These are phyloP conservation scores for Montipora sp. DNA, from an alignment of 64 coral and sea anemone species.

Conservation along the genomic window DNA sequence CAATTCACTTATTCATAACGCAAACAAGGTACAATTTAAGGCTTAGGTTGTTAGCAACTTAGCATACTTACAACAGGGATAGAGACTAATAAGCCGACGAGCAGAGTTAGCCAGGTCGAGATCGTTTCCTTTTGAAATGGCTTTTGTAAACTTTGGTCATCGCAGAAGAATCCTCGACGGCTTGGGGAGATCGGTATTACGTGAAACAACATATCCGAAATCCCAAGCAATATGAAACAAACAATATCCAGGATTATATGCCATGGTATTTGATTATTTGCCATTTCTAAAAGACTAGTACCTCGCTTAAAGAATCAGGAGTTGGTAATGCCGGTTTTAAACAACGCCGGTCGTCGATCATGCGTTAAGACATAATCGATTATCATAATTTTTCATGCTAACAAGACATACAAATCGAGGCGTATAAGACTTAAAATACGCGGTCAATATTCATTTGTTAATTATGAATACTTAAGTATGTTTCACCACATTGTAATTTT, in stretches of 20 bases:
- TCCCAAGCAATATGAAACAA: slow-evolving; percentile 51
- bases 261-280: slow-evolving; percentile 17
- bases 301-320: background rate
- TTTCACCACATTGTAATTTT: background rate
- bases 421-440: background rate
- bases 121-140: slow-evolving; percentile 53
- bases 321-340: background rate
- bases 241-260: slow-evolving; percentile 49
- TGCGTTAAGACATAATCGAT: background rate
- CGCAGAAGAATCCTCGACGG: slow-evolving; percentile 57
- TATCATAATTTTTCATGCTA: background rate
- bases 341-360: background rate
- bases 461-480: background rate
- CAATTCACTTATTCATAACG: background rate
- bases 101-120: slow-evolving; percentile 26
- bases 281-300: background rate
- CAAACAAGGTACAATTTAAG: background rate
- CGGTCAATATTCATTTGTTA: slow-evolving; percentile 20
- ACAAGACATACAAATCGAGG: background rate
- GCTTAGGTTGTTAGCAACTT: background rate
- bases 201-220: slow-evolving; percentile 57
- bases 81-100: slow-evolving; percentile 30
- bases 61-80: slow-evolving; percentile 41
- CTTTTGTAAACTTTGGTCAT: slow-evolving; percentile 42
- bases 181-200: slow-evolving; percentile 47